Evolutionary conservation across 2,888 invertebrate species (phyloP).

Genomic region (Subacronicta megacephala): DNA sequence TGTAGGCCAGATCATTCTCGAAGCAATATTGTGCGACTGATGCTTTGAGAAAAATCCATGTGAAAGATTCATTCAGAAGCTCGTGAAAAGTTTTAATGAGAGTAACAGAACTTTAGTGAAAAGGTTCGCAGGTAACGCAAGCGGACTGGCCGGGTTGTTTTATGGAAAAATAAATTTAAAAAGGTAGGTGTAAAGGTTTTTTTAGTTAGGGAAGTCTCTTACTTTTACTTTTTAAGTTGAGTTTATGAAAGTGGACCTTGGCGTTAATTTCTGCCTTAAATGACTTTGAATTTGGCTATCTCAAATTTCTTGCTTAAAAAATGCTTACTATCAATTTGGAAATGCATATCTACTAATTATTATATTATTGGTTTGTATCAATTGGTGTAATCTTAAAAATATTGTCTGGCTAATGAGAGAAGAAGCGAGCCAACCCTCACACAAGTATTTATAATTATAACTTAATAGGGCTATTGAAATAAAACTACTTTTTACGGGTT

Average conservation of each 20-base stretch:
- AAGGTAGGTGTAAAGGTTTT: constrained; percentile 12
- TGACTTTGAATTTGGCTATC: too few species aligned
- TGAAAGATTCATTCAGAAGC: constrained; percentile 25
- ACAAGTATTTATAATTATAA: too few species aligned
- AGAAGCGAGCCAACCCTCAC: too few species aligned
- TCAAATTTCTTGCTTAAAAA: too few species aligned
- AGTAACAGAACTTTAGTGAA: constrained; percentile 28
- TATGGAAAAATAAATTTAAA: constrained; percentile 20
- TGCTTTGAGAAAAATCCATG: constrained; percentile 10
- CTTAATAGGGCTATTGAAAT: too few species aligned
- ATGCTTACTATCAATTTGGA: too few species aligned
- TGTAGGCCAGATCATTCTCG: constrained; percentile 11
- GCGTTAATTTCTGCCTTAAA: background rate
- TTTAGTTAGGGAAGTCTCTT: constrained; percentile 2
- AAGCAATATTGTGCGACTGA: background rate
- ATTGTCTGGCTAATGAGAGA: too few species aligned
- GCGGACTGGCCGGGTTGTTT: constrained; percentile 13
- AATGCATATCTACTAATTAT: too few species aligned
- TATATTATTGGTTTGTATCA: too few species aligned
- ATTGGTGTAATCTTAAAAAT: too few species aligned
- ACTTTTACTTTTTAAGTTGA: constrained; percentile 8
- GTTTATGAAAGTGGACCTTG: background rate
- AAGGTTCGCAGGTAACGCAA: constrained; percentile 20
- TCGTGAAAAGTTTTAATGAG: constrained; percentile 43
- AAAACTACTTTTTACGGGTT: too few species aligned